phyloP scores from a whole-genome alignment of 2,797 vertebrate genomes.

The Corythornis leucogaster region DNA sequence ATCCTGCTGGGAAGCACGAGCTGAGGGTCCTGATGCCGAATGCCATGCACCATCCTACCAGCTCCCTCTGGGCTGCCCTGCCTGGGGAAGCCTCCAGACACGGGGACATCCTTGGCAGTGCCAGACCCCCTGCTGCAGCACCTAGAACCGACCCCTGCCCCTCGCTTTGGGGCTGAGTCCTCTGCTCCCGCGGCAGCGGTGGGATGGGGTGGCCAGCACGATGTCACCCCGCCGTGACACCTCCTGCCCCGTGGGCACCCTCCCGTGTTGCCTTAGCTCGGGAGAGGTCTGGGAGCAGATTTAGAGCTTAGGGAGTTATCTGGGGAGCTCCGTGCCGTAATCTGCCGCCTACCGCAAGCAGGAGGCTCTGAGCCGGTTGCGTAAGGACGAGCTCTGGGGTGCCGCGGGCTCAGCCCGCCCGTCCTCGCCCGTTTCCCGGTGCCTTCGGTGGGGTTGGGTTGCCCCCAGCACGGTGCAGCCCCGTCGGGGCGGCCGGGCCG shows the following conservation, averaged over 20 bases:
- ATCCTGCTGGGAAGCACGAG: background rate
- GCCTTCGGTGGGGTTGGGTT: background rate
- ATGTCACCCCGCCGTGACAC: background rate
- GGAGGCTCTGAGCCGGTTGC: background rate
- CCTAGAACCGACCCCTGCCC: background rate
- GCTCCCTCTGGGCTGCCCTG: no score
- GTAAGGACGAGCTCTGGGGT: background rate
- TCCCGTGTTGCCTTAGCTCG: background rate
- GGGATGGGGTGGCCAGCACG: fast-evolving
- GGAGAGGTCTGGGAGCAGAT: background rate
- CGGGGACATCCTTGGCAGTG: background rate
- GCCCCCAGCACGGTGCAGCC: background rate
- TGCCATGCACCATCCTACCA: background rate
- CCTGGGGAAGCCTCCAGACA: background rate
- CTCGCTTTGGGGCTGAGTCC: background rate
- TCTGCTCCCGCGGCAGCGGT: background rate
- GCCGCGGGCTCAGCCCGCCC: fast-evolving
- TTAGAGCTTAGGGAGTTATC: conserved; percentile 47
- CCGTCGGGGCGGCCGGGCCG: fast-evolving
- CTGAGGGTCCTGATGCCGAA: background rate
- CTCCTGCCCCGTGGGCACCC: background rate
- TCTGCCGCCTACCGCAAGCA: background rate
- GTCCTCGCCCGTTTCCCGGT: fast-evolving
- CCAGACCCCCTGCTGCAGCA: background rate
- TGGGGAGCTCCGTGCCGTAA: background rate